A percentile compares a stretch with the other conserved stretches of the same genome.
These are phyloP conservation scores for Heliconius hermathena DNA, from an alignment of 1,140 invertebrate species.

Conservation along the genomic window DNA sequence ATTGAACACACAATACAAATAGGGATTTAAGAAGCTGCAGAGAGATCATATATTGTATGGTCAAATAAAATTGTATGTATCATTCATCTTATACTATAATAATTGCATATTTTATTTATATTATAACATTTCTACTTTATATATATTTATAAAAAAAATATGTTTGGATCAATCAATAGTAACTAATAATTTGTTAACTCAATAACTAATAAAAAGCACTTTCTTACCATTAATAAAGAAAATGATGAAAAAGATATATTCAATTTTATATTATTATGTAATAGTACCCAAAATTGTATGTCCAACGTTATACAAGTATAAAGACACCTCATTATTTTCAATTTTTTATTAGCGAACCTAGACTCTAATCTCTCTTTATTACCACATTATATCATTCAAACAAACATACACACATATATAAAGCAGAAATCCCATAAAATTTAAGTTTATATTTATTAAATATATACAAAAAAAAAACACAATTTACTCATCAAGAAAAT, in stretches of 20 bases:
- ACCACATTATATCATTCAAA: not conserved
- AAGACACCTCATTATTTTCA: not conserved
- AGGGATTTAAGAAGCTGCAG: not conserved
- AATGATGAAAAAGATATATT: too few relatives aligned
- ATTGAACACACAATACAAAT: slow-evolving; percentile 8
- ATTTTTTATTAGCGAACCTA: too few relatives aligned
- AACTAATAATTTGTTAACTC: not conserved
- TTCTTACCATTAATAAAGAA: too few relatives aligned
- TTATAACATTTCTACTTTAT: slow-evolving; percentile 2
- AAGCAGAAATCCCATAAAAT: not conserved
- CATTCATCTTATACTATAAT: not conserved
- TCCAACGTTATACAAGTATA: not conserved
- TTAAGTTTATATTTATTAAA: not conserved
- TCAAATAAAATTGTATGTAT: not conserved
- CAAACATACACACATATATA: not conserved
- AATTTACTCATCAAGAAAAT: slow-evolving; percentile 84
- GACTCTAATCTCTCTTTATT: not conserved
- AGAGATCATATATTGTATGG: not conserved
- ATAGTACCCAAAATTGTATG: not conserved
- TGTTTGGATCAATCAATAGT: not conserved
- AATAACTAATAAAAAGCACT: not conserved
- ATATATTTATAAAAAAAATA: not conserved
- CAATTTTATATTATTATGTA: too few relatives aligned
- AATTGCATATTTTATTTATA: slow-evolving; percentile 7
- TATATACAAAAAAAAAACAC: slow-evolving; percentile 13